Percentiles rank a stretch among this genome's conserved stretches.
Evolutionary conservation across 1,140 invertebrate species (phyloP).

Genomic region (Apis mellifera): Amel_HAv3.1 CM009938.2:2308001-2308500

Average conservation of each 20-base stretch:
- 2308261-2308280: constrained; percentile 5
- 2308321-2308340: not conserved
- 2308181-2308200: constrained; percentile 38
- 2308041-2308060: constrained; percentile 30
- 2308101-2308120: constrained; percentile 34
- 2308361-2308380: constrained; percentile 11
- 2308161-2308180: constrained; percentile 38
- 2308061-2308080: constrained; percentile 44
- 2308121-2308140: constrained; percentile 48
- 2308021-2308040: not conserved
- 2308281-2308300: constrained; percentile 3
- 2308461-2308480: not conserved
- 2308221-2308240: constrained; percentile 38
- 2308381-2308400: not conserved
- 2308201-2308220: constrained; percentile 34
- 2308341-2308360: not conserved
- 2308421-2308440: not conserved
- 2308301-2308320: not conserved
- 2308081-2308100: constrained; percentile 59
- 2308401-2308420: constrained; percentile 3
- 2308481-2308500: constrained; percentile 17
- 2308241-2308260: constrained; percentile 1
- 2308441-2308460: not conserved
- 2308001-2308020: not conserved
- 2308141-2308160: constrained; percentile 1